Evolutionary conservation across 1,140 invertebrate species (phyloP).

Genomic region (Thalassaphorura encarpata): DNA sequence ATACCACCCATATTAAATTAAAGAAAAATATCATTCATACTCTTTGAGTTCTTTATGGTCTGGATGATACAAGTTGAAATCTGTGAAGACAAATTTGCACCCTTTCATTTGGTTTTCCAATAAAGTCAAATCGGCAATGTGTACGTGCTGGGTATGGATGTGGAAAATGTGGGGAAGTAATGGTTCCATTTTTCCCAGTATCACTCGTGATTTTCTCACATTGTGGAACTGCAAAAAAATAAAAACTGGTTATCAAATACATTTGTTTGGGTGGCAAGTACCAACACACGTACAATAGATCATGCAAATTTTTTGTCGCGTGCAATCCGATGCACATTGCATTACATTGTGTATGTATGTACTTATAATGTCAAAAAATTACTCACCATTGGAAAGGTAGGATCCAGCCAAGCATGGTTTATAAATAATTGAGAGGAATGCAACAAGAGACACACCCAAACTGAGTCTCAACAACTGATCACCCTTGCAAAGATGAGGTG

Average conservation of each 20-base stretch:
- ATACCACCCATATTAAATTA: not conserved
- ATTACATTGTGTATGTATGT: not conserved
- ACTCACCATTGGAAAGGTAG: conserved; percentile 4
- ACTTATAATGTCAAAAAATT: not conserved
- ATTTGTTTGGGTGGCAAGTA: too few relatives aligned
- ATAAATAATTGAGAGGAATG: too few relatives aligned
- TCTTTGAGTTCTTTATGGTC: conserved; percentile 31
- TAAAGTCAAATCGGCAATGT: conserved; percentile 72
- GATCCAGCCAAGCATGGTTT: conserved; percentile 1
- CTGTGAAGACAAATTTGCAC: conserved; percentile 58
- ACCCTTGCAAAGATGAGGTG: too few relatives aligned
- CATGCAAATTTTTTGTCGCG: too few relatives aligned
- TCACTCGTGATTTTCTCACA: conserved; percentile 71
- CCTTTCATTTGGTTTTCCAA: conserved; percentile 64
- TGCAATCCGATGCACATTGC: too few relatives aligned
- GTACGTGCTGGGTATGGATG: conserved; percentile 48
- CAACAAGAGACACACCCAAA: too few relatives aligned
- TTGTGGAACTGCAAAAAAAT: conserved; percentile 13
- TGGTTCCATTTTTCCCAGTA: conserved; percentile 62
- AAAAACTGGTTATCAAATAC: not conserved
- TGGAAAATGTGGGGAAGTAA: conserved; percentile 65
- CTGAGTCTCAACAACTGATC: too few relatives aligned
- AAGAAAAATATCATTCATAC: conserved; percentile 2
- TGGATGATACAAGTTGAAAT: conserved; percentile 55
- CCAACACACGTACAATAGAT: too few relatives aligned